phyloP scores from a whole-genome alignment of 1,140 invertebrate genomes.

The Glomeris maerens region DNA sequence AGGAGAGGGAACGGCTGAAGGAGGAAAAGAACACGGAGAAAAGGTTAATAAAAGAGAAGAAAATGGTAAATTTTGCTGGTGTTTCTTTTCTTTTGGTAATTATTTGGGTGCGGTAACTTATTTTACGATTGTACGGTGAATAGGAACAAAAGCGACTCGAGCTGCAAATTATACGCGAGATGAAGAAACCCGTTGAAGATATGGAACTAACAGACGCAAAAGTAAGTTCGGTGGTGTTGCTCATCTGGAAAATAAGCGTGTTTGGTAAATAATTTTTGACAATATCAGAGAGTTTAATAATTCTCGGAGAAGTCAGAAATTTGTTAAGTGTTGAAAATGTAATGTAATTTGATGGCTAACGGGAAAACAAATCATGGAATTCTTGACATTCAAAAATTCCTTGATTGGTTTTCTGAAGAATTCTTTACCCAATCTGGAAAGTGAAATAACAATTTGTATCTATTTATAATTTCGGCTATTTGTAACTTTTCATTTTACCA shows the following conservation, averaged over 20 bases:
- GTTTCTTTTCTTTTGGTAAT: conserved; percentile 9
- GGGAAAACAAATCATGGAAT: too few species aligned
- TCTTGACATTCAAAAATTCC: too few species aligned
- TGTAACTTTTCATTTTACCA: too few species aligned
- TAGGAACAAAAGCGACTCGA: conserved; percentile 64
- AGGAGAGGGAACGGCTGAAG: conserved; percentile 67
- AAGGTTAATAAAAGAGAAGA: conserved; percentile 61
- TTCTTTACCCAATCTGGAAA: too few species aligned
- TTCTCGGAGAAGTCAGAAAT: too few species aligned
- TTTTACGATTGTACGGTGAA: background rate
- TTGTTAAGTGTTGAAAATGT: too few species aligned
- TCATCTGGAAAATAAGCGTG: background rate
- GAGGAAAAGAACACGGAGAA: conserved; percentile 62
- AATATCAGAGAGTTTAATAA: too few species aligned
- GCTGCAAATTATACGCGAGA: conserved; percentile 64
- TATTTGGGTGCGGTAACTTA: background rate
- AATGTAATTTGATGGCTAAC: too few species aligned
- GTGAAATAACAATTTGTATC: too few species aligned
- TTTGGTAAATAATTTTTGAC: background rate
- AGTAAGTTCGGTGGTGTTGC: conserved; percentile 1
- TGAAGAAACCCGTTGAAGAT: conserved; percentile 76
- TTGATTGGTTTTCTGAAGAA: too few species aligned
- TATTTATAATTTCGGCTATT: too few species aligned
- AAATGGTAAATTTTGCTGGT: conserved; percentile 32
- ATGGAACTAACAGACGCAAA: conserved; percentile 49